Conservation (phyloP, 2,888 invertebrate genomes). For the Diaperis boleti region DNA sequence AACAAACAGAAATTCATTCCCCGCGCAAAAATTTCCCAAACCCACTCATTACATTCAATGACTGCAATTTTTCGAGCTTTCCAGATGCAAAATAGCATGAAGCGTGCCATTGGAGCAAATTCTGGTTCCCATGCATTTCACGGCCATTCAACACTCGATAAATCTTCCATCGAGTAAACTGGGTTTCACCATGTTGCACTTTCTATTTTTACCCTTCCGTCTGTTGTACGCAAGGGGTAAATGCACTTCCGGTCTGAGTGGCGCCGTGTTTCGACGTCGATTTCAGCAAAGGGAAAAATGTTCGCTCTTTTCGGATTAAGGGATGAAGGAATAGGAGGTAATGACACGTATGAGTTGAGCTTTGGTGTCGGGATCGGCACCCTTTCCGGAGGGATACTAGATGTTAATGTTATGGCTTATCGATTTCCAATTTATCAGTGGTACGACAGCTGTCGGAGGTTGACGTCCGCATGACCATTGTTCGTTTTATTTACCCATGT, state of each 20-base stretch:
- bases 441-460: constrained; percentile 18
- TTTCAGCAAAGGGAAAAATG: constrained; percentile 1
- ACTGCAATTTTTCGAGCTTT: neutral
- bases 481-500: constrained; percentile 24
- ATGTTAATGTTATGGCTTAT: neutral
- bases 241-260: constrained; percentile 39
- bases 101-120: neutral
- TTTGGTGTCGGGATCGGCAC: neutral
- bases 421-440: constrained; percentile 28
- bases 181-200: constrained; percentile 31
- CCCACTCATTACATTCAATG: too few relatives aligned
- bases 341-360: neutral
- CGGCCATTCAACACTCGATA: constrained; percentile 5
- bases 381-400: neutral
- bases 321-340: neutral
- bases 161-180: constrained; percentile 2
- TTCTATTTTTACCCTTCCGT: constrained; percentile 39
- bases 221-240: constrained; percentile 36
- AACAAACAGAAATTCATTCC: too few relatives aligned
- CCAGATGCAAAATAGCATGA: too few relatives aligned
- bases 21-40: too few relatives aligned
- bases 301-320: too few relatives aligned
- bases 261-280: constrained; percentile 29
- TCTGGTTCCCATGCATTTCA: neutral
- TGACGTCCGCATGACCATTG: constrained; percentile 27